These are phyloP conservation scores for Bombus polaris DNA, from an alignment of 1,140 invertebrate species.

Conservation along the genomic window DNA sequence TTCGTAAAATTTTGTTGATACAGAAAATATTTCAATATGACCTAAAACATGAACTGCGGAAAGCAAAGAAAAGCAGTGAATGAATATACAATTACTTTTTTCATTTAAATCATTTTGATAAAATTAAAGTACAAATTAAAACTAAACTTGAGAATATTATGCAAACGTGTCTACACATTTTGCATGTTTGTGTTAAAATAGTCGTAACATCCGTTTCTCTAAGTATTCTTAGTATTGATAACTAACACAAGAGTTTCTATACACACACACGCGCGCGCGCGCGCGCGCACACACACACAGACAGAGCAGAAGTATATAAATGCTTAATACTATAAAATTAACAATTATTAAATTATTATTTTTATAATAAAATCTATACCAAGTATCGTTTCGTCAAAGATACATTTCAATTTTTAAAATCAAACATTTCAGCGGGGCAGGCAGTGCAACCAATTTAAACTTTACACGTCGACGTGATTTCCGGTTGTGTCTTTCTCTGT, in stretches of 20 bases:
- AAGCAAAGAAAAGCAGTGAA: neutral
- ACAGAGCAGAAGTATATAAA: neutral
- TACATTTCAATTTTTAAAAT: neutral
- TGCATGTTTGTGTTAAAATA: slow-evolving; percentile 16
- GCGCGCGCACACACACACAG: too few relatives aligned
- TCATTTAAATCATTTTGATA: neutral
- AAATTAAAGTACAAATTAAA: neutral
- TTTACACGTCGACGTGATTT: neutral
- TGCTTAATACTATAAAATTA: neutral
- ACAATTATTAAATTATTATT: neutral
- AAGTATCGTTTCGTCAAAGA: neutral
- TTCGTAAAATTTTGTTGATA: neutral
- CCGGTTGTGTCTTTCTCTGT: slow-evolving; percentile 50
- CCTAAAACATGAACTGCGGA: neutral
- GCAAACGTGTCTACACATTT: slow-evolving; percentile 38
- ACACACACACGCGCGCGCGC: too few relatives aligned
- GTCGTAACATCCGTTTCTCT: neutral
- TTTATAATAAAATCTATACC: neutral
- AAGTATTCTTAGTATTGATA: neutral
- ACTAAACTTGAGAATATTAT: neutral
- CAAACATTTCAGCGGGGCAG: slow-evolving; percentile 17
- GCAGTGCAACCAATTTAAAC: slow-evolving; percentile 14
- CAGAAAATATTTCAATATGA: neutral
- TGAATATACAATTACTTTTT: neutral
- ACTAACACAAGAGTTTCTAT: neutral